Evolutionary conservation across 1,140 invertebrate species (phyloP).

Genomic region (Eubasilissa regina): DNA sequence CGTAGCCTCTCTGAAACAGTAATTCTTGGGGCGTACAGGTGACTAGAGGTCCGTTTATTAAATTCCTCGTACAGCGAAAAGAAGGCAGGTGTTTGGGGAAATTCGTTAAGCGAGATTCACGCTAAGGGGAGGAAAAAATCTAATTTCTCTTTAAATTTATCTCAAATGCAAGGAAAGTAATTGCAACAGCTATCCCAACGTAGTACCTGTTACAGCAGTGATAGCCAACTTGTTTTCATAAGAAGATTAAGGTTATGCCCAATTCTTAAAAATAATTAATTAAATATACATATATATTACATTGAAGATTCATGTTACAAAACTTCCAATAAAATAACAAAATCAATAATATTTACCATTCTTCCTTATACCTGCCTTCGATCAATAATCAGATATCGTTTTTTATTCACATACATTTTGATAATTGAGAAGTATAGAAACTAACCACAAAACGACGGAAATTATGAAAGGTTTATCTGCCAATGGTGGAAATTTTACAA

Average conservation of each 20-base stretch:
- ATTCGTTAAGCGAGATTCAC: constrained; percentile 22
- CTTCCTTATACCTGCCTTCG: no score
- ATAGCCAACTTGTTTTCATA: no score
- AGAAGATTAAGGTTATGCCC: no score
- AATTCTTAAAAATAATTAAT: no score
- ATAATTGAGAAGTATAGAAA: no score
- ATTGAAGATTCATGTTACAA: no score
- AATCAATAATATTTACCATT: no score
- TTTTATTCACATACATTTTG: no score
- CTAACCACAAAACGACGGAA: not conserved
- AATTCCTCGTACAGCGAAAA: constrained; percentile 1
- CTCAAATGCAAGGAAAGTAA: not conserved
- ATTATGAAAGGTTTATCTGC: not conserved
- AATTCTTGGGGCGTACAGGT: constrained; percentile 13
- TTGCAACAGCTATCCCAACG: not conserved
- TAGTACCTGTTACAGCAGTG: no score
- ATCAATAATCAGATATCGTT: no score
- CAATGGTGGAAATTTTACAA: not conserved
- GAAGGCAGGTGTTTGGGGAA: not conserved
- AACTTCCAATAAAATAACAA: no score
- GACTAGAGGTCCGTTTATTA: constrained; percentile 7
- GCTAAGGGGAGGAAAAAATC: constrained; percentile 11
- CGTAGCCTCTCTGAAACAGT: not conserved
- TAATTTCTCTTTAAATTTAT: constrained; percentile 30
- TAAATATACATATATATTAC: no score